Evolutionary conservation across 1,140 invertebrate genomes (phyloP).

Genomic region (Arctopsyche grandis): DNA sequence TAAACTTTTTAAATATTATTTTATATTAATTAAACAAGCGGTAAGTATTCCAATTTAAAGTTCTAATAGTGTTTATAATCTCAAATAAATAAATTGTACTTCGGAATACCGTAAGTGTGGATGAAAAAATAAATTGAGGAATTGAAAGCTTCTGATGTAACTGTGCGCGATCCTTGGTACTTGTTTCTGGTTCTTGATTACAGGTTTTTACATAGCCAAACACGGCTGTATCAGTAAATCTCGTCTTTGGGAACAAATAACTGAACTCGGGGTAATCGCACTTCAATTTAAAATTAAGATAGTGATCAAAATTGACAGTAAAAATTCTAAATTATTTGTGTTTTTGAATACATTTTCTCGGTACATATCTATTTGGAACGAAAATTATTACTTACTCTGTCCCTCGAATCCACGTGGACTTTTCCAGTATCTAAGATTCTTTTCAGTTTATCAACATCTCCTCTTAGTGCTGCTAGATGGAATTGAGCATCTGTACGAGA

Average conservation of each 20-base stretch:
- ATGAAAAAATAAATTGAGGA: neutral
- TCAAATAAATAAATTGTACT: no score
- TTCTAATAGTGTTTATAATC: no score
- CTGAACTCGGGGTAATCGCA: neutral
- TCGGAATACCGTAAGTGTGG: no score
- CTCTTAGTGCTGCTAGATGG: slow-evolving; percentile 87
- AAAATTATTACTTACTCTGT: slow-evolving; percentile 73
- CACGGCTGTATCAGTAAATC: slow-evolving; percentile 23
- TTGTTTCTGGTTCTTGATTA: slow-evolving; percentile 34
- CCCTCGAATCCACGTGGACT: slow-evolving; percentile 92
- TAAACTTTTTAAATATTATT: neutral
- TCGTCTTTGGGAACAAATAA: neutral
- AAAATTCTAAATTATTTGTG: no score
- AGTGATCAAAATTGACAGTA: no score
- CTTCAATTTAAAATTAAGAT: neutral
- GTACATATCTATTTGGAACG: neutral
- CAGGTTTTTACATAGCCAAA: slow-evolving; percentile 36
- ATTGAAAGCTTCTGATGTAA: slow-evolving; percentile 9
- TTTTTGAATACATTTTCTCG: no score
- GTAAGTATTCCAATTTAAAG: no score
- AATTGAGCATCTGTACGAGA: slow-evolving; percentile 90
- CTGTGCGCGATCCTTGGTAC: slow-evolving; percentile 14
- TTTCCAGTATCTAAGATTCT: slow-evolving; percentile 89
- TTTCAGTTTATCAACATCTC: slow-evolving; percentile 79
- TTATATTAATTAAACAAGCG: neutral